Conservation (phyloP, 2,797 vertebrate species). For the Coregonus sp. region DNA sequence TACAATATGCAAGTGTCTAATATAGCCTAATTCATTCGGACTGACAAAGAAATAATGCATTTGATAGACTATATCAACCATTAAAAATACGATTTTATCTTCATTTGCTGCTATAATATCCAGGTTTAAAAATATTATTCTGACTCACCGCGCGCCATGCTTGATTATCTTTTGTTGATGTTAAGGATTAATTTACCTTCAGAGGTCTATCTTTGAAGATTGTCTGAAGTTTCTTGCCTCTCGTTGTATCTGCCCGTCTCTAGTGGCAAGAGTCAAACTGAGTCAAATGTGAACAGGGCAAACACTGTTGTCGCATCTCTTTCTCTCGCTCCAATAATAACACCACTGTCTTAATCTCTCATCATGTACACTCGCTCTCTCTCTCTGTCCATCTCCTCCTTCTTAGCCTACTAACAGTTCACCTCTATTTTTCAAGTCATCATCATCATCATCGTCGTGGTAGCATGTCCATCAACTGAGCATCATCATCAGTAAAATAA, state of each 20-base stretch:
- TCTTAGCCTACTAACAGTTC: conserved; percentile 9
- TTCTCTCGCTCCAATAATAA: conserved; percentile 38
- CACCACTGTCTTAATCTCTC: conserved; percentile 59
- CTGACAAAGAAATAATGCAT: conserved; percentile 27
- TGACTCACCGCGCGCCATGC: conserved; percentile 9
- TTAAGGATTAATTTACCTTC: conserved; percentile 60
- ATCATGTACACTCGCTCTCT: conserved; percentile 32
- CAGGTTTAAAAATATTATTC: conserved; percentile 23
- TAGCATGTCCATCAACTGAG: conserved; percentile 47
- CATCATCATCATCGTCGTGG: conserved; percentile 39
- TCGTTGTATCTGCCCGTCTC: conserved; percentile 55
- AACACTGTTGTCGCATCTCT: conserved; percentile 44
- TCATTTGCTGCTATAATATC: conserved; percentile 30
- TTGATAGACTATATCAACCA: conserved; percentile 41
- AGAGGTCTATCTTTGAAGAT: conserved; percentile 41
- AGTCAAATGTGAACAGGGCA: conserved; percentile 68
- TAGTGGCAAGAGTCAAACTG: conserved; percentile 60
- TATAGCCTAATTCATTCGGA: conserved; percentile 3
- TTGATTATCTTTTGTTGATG: neutral
- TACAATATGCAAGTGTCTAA: conserved; percentile 19
- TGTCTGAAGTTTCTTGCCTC: conserved; percentile 64
- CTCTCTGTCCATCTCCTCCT: conserved; percentile 23
- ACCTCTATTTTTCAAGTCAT: conserved; percentile 40
- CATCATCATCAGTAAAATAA: conserved; percentile 21
- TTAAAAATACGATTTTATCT: conserved; percentile 53